Base-by-base conservation (phyloP, 2,888 invertebrate genomes). In the Tenthredo mesomela region DNA sequence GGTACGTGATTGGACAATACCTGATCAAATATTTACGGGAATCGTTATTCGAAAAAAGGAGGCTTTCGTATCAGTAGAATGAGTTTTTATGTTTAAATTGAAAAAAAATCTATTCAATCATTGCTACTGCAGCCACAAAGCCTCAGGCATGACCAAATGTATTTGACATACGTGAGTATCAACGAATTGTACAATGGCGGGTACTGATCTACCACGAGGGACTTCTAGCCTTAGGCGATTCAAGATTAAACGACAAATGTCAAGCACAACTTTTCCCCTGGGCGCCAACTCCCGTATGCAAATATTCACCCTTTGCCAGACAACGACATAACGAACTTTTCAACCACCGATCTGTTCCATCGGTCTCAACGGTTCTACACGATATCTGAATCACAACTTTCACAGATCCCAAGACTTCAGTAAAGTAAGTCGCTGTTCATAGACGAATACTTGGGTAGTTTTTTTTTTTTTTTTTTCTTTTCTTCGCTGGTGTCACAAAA, bases 241-340 rank as follows among this genome's bases (percentile, higher is more conserved):
- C 78, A 85, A 84, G 85, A 87, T 89, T 89, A 87, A 88, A 86
- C 88, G 87, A 88, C 89, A 90, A 90, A 88, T 90, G 89, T 88
- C 87, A 86, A 84, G 84, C 84, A 80, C 86, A 86, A 84, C 80
- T 40, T 29, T 54, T 54, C 70, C 70, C 84, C 82, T 37, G 61
- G 58, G 80, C 80, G n/a, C 18, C 40, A 58, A 80, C 40, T 80
- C 40, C 29, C 25, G 21, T 80, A 80, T 80, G 80, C 80, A 80
- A 61, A 80, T 80, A 50, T 80, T 80, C 80, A 80, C 61, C 80
- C 58, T 61, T 61, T 61, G n/a, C 80, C 80, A 61, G 58, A 40
- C 58, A 80, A 80, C 40, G 33, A 61, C 61, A 18, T 61, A 40
- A 80, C 40, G 80, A 61, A 21, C 58, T 58, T 80, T 80, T 80